A percentile compares a stretch with the other conserved stretches of the same genome.
These are phyloP conservation scores for Lepisosteus oculatus DNA, from an alignment of 2,113 vertebrate species.

Conservation along the genomic window DNA sequence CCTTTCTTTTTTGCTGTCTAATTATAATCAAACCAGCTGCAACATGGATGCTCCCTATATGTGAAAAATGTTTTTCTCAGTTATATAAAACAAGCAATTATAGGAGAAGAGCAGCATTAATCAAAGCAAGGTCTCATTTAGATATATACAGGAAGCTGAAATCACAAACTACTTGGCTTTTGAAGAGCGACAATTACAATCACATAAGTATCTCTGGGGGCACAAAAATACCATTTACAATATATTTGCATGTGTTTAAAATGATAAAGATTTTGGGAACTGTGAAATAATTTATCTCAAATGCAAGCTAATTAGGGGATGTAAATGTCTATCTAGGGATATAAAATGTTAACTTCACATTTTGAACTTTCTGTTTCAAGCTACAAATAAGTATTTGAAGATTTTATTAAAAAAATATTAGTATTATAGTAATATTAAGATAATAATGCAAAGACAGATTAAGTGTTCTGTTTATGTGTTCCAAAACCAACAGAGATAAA, in stretches of 20 bases:
- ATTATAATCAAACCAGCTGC: conserved; percentile 8
- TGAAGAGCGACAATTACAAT: conserved; percentile 87
- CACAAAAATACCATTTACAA: conserved; percentile 82
- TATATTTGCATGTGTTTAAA: conserved; percentile 37
- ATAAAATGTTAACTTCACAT: too few species aligned
- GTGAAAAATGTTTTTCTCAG: conserved; percentile 45
- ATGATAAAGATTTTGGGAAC: not conserved
- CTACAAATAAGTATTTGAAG: too few species aligned
- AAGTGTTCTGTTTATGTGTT: too few species aligned
- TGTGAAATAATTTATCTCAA: conserved; percentile 6
- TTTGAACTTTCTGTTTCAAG: too few species aligned
- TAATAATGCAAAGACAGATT: too few species aligned
- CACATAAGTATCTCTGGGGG: conserved; percentile 77
- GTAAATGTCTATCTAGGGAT: too few species aligned
- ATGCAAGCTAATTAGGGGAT: not conserved
- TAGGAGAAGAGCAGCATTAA: conserved; percentile 65
- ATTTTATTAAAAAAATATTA: too few species aligned
- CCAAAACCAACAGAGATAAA: too few species aligned
- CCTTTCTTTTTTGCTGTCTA: not conserved
- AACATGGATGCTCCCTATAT: not conserved
- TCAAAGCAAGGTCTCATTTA: conserved; percentile 78
- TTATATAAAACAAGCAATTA: conserved; percentile 61
- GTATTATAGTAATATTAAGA: too few species aligned
- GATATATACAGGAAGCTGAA: conserved; percentile 80
- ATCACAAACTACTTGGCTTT: conserved; percentile 84